Conservation (phyloP, 1,140 invertebrate genomes). For the Saxidomus purpurata region DNA sequence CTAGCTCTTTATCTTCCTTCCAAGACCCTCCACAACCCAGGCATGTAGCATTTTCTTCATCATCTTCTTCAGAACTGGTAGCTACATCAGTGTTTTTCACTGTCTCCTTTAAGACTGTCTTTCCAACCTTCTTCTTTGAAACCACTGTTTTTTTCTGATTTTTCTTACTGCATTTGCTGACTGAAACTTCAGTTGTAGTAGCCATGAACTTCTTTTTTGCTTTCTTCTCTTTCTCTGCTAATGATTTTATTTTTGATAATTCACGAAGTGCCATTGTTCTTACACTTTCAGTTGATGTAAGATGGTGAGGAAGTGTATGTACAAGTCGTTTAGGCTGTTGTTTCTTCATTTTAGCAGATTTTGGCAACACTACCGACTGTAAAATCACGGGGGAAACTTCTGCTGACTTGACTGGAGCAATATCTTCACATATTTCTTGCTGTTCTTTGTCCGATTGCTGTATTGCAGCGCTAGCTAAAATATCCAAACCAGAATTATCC, state of each 20-base stretch:
- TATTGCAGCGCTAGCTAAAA: not conserved
- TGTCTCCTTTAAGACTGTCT: too few species aligned
- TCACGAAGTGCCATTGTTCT: constrained; percentile 46
- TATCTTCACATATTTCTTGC: not conserved
- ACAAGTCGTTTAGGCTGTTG: not conserved
- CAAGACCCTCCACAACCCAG: not conserved
- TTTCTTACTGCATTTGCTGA: too few species aligned
- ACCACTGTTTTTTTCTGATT: too few species aligned
- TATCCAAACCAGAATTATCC: not conserved
- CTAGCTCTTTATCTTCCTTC: constrained; percentile 23
- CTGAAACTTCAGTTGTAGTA: not conserved
- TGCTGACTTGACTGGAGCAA: not conserved
- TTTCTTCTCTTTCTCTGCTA: constrained; percentile 47
- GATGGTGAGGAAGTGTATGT: constrained; percentile 19
- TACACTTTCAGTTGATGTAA: constrained; percentile 34
- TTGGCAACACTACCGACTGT: constrained; percentile 12
- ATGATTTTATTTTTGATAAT: constrained; percentile 44
- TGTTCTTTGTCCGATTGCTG: not conserved
- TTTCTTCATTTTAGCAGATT: constrained; percentile 1
- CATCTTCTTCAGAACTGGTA: not conserved
- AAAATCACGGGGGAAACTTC: constrained; percentile 18
- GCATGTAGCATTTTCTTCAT: not conserved
- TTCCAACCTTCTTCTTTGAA: too few species aligned
- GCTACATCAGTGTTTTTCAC: too few species aligned
- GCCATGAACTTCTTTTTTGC: constrained; percentile 27